Evolutionary conservation across 2,797 vertebrate species (phyloP).

Genomic region (Aphelocoma californica): DNA sequence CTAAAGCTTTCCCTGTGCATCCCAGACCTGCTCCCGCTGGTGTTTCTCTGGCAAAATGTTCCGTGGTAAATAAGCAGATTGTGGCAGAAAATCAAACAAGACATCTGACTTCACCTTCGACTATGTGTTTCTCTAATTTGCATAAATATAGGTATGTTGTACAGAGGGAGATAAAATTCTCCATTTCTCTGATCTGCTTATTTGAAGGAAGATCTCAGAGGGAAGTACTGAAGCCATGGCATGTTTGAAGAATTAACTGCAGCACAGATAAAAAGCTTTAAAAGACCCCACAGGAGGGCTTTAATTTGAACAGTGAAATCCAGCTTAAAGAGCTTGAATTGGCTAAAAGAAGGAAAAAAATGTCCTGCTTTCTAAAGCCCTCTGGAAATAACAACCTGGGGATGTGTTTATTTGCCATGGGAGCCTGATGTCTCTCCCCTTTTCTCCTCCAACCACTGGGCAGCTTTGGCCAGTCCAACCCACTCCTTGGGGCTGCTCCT

Average conservation of each 20-base stretch:
- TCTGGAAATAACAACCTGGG: background rate
- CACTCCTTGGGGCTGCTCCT: background rate
- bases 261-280: background rate
- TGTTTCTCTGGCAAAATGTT: background rate
- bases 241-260: background rate
- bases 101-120: background rate
- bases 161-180: background rate
- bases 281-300: background rate
- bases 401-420: background rate
- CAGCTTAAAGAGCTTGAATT: background rate
- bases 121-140: background rate
- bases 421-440: background rate
- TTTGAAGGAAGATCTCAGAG: background rate
- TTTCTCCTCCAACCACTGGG: background rate
- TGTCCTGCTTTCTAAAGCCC: background rate
- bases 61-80: background rate
- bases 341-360: background rate
- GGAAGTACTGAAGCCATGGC: background rate
- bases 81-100: conserved; percentile 27
- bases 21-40: background rate
- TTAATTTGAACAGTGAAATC: background rate
- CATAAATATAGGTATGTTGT: background rate
- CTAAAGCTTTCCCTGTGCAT: background rate
- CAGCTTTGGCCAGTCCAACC: background rate
- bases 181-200: background rate